Conservation (phyloP, 2,113 vertebrate genomes). For the Pandion haliaetus region DNA sequence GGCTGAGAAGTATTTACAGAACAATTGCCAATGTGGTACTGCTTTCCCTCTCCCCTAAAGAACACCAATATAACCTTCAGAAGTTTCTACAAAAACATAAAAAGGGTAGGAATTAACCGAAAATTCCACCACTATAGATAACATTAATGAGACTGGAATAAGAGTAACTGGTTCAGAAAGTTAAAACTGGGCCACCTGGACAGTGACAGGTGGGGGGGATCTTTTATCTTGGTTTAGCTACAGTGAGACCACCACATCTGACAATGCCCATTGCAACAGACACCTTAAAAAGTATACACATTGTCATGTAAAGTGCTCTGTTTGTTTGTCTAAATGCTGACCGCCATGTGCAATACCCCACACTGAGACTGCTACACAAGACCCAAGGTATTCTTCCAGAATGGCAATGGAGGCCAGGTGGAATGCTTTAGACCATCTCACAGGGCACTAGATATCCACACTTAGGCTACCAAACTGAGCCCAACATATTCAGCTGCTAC, state of each 20-base stretch:
- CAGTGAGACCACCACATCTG: neutral
- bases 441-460: neutral
- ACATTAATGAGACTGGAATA: neutral
- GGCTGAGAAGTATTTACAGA: neutral
- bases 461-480: neutral
- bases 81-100: neutral
- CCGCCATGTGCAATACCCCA: neutral
- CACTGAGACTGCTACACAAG: neutral
- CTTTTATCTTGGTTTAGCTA: neutral
- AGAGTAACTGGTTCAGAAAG: neutral
- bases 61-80: neutral
- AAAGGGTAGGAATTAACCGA: neutral
- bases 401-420: neutral
- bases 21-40: neutral
- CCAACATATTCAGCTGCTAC: neutral
- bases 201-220: neutral
- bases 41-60: neutral
- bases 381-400: neutral
- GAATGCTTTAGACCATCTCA: neutral
- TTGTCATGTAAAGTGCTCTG: neutral
- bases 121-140: neutral
- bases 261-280: neutral
- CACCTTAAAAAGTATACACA: neutral
- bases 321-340: neutral
- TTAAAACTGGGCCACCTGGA: neutral